phyloP scores from a whole-genome alignment of 2,797 vertebrate species.

The Rhodeus uyekii region DNA sequence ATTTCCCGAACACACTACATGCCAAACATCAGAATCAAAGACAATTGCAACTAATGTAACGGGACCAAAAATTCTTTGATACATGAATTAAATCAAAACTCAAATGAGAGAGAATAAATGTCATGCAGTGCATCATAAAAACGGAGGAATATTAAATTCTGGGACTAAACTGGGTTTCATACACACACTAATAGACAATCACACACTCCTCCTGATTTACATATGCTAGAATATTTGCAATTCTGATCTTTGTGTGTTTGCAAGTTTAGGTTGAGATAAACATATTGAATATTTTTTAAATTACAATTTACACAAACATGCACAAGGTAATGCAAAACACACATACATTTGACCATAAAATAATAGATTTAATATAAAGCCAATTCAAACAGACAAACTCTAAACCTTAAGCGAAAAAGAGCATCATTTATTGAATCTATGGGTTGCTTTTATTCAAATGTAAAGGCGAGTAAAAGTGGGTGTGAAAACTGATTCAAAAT shows the following conservation, averaged over 20 bases:
- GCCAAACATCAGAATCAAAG: slow-evolving; percentile 3
- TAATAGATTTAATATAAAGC: neutral
- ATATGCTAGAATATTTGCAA: neutral
- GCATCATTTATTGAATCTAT: neutral
- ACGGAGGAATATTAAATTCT: neutral
- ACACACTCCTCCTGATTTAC: neutral
- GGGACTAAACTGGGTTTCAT: neutral
- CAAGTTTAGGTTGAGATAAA: neutral
- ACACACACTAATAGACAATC: neutral
- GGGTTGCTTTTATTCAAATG: neutral
- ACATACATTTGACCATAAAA: neutral
- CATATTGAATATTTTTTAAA: neutral
- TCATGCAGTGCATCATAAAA: neutral
- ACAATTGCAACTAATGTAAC: neutral
- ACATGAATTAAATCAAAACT: neutral
- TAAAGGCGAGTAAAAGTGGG: neutral
- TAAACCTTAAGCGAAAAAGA: neutral
- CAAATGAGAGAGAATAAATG: neutral
- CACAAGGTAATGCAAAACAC: neutral
- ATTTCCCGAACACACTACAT: neutral
- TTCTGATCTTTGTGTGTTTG: neutral
- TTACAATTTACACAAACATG: neutral
- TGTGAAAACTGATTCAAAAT: neutral
- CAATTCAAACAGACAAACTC: neutral
- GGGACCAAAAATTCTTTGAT: neutral